Evolutionary conservation across 2,113 vertebrate species (phyloP).

Genomic region (Catharus fuscescens): DNA sequence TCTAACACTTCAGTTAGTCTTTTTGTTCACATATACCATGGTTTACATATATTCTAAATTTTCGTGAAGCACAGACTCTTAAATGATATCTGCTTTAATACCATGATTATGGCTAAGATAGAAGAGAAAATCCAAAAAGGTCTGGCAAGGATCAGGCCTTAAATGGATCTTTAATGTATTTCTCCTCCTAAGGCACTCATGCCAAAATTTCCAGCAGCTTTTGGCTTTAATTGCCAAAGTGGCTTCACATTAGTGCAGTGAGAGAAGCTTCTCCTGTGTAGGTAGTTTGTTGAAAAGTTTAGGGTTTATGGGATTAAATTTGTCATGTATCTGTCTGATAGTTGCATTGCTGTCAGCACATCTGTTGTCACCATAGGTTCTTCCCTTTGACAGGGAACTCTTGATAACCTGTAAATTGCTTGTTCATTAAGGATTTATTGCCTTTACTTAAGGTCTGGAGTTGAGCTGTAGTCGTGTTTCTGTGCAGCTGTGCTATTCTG

Average conservation of each 20-base stretch:
- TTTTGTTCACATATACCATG: not conserved
- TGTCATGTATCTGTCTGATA: not conserved
- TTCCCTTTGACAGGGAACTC: not conserved
- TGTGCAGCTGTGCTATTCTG: not conserved
- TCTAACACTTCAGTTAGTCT: not conserved
- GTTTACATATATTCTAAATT: not conserved
- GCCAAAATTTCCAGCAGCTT: not conserved
- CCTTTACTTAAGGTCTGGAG: not conserved
- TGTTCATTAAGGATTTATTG: not conserved
- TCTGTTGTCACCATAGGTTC: not conserved
- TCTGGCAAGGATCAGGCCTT: not conserved
- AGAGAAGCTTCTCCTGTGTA: not conserved
- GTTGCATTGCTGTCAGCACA: not conserved
- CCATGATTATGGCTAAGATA: not conserved
- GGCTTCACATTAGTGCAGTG: not conserved
- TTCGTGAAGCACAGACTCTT: not conserved
- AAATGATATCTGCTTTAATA: not conserved
- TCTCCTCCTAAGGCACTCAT: not conserved
- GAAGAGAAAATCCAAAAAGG: not conserved
- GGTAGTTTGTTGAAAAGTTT: not conserved
- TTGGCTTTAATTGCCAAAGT: not conserved
- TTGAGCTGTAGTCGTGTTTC: not conserved
- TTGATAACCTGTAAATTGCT: not conserved
- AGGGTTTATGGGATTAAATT: not conserved
- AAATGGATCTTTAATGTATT: not conserved